These are phyloP conservation scores for Drosophila lowei DNA, from an alignment of 1,140 invertebrate species.

Conservation along the genomic window DNA sequence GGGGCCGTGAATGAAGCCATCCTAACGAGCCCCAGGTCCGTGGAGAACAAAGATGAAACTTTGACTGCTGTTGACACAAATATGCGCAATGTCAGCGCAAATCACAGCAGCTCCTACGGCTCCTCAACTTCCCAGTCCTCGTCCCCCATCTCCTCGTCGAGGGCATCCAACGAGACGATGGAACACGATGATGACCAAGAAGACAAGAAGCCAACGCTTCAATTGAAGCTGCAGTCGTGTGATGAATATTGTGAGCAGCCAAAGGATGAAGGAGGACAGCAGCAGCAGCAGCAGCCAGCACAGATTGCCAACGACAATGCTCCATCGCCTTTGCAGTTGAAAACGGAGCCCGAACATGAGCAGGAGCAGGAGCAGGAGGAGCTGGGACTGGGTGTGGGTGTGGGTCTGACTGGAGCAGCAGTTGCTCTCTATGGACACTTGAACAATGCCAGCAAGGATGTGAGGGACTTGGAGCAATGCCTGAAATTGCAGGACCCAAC, in stretches of 20 bases:
- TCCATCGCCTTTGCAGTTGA: constrained; percentile 62
- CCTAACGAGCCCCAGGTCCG: constrained; percentile 44
- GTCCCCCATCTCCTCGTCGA: constrained; percentile 16
- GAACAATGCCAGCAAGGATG: constrained; percentile 64
- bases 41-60: constrained; percentile 50
- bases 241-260: constrained; percentile 61
- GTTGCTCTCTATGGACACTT: constrained; percentile 55
- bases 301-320: constrained; percentile 60
- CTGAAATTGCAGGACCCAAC: constrained; percentile 61
- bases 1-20: constrained; percentile 26
- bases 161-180: constrained; percentile 12
- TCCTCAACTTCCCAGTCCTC: constrained; percentile 15
- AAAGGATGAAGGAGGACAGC: constrained; percentile 55
- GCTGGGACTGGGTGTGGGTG: background rate
- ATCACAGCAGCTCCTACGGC: constrained; percentile 45
- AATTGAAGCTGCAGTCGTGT: constrained; percentile 63
- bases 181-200: constrained; percentile 8
- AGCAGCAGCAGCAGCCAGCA: constrained; percentile 17
- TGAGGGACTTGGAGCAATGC: constrained; percentile 61
- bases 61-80: constrained; percentile 73
- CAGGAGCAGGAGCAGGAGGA: background rate
- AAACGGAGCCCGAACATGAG: constrained; percentile 39
- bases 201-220: constrained; percentile 57
- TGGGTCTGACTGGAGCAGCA: constrained; percentile 42
- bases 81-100: constrained; percentile 76